phyloP scores from a whole-genome alignment of 2,797 vertebrate genomes.

The Acomys russatus region DNA sequence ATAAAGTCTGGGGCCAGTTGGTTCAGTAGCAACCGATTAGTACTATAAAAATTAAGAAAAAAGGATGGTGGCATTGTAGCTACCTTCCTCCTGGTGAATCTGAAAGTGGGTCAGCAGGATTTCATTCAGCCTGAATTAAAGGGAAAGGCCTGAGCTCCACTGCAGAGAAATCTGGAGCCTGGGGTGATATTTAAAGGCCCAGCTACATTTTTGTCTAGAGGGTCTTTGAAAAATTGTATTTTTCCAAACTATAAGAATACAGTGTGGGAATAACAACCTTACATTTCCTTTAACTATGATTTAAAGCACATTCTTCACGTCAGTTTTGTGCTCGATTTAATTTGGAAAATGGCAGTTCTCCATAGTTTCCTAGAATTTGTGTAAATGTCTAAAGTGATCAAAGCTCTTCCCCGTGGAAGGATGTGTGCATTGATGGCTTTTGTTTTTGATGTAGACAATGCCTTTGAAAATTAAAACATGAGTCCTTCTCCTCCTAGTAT shows the following conservation, averaged over 20 bases:
- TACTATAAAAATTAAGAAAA: constrained; percentile 48
- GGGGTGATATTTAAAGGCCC: constrained; percentile 39
- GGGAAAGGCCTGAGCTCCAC: constrained; percentile 28
- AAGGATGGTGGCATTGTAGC: not conserved
- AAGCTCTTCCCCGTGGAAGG: not conserved
- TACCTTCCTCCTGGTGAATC: constrained; percentile 28
- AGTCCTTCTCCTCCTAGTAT: not conserved
- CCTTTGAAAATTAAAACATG: constrained; percentile 48
- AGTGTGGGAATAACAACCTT: constrained; percentile 30
- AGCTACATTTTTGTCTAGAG: constrained; percentile 20
- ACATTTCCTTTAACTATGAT: constrained; percentile 14
- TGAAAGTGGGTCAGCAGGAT: constrained; percentile 67
- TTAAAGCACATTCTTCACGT: constrained; percentile 10
- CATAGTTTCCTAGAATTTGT: constrained; percentile 37
- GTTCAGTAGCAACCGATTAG: constrained; percentile 8
- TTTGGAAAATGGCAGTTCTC: constrained; percentile 42
- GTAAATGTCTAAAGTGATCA: constrained; percentile 44
- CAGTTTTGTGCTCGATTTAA: constrained; percentile 31
- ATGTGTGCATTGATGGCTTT: not conserved
- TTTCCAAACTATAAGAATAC: constrained; percentile 43
- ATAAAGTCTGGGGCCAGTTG: not conserved
- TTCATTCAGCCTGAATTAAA: constrained; percentile 67
- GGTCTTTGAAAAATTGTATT: constrained; percentile 46
- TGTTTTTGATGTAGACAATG: constrained; percentile 40
- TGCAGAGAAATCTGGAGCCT: constrained; percentile 36